Evolutionary conservation across 1,140 invertebrate genomes (phyloP), one percentile per base, ranked within the genome.

Genomic region (Papilio aristodemus): DNA sequence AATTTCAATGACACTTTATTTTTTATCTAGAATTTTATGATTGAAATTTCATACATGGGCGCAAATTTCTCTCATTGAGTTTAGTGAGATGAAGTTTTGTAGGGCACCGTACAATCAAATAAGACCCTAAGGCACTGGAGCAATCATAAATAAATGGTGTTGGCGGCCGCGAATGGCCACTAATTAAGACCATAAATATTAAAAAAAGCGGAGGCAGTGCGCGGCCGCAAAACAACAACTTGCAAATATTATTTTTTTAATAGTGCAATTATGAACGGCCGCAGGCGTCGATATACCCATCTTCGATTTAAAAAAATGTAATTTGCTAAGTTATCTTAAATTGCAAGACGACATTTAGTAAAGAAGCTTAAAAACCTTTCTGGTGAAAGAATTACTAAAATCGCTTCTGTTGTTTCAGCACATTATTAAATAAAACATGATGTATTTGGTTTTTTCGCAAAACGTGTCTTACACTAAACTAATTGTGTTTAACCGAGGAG

Each of bases 111-210:
- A 54, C 19, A 13, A 68, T 59, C 22, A 46, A 41, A 57, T 60
- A 32, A 59, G 59, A 37, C 14, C 36, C 27, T 38, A 19, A 36
- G 36, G 36, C 59, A 37, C 7, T 11, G 36, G 9, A 62, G 36
- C 59, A 19, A 19, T 36, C 17, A 62, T 62, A 62, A 62, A 62
- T 62, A 62, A 62, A 38, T 38, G 59, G 59, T 62, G 27, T 19
- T 37, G 68, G 13, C 62, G 57, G 63, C 36, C 58, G 62, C 14
- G 13, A 27, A 41, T 17, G 41, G 54, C 43, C 58, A 19, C 46
- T 76, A 76, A 78, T 78, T 78, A 76, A 78, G 66, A 67, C 36
- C 68, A 76, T 78, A 76, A 76, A 76, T 76, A 74, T 71, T 73
- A 69, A 69, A 71, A 67, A 70, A 70, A 63, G 9, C 27, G 32